Conservation (phyloP, 1,140 invertebrate genomes). For the Aphaenogaster rudis region DNA sequence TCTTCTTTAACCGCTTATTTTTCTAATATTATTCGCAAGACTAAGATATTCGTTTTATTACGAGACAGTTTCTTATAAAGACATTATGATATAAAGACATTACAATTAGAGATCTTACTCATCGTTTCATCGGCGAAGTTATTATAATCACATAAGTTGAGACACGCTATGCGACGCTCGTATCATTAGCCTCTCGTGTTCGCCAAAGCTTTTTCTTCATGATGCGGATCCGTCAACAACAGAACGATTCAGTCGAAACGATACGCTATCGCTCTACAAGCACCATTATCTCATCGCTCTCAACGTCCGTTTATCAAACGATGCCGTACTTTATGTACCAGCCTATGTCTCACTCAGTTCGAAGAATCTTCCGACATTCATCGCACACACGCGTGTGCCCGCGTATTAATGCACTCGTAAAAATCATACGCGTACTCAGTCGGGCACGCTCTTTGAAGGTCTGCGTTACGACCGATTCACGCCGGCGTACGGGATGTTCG, state of each 20-base stretch:
- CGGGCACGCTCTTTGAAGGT: constrained; percentile 48
- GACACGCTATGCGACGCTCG: constrained; percentile 4
- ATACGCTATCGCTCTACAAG: constrained; percentile 63
- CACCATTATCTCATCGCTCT: constrained; percentile 69
- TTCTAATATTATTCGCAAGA: background rate
- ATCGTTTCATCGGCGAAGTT: background rate
- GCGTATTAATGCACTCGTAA: constrained; percentile 41
- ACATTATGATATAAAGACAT: constrained; percentile 39
- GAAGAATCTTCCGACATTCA: constrained; percentile 55
- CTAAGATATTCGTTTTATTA: too few relatives aligned
- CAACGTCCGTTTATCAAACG: constrained; percentile 72
- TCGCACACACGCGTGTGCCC: background rate
- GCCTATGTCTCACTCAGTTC: constrained; percentile 62
- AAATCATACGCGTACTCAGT: constrained; percentile 23
- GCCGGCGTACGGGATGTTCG: constrained; percentile 49
- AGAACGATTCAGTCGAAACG: constrained; percentile 67
- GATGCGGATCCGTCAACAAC: constrained; percentile 55
- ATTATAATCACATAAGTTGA: background rate
- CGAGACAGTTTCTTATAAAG: constrained; percentile 32
- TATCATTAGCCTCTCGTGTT: constrained; percentile 15
- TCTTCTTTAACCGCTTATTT: background rate
- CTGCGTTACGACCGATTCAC: constrained; percentile 48
- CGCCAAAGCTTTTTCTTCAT: constrained; percentile 57
- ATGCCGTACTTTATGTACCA: constrained; percentile 65
- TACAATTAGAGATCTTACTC: background rate